Evolutionary conservation across 37 sponge, comb jelly and placozoan species (phyloP).

Genomic region (Agelas oroides): DNA sequence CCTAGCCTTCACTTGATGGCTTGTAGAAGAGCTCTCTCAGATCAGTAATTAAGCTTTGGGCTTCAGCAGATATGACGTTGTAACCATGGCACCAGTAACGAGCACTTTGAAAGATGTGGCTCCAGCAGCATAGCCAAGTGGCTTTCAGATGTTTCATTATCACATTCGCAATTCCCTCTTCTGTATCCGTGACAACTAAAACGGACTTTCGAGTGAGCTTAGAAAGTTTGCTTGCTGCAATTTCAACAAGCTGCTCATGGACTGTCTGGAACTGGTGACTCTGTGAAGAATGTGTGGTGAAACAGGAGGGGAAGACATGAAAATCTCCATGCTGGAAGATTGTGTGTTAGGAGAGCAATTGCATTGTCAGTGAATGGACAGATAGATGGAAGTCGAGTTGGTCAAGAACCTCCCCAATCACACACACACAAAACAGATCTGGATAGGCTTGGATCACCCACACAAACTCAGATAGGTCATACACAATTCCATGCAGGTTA

Average conservation of each 20-base stretch:
- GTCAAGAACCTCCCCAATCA: constrained; percentile 6
- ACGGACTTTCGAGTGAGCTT: neutral
- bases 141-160: constrained; percentile 13
- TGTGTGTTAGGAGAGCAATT: constrained; percentile 36
- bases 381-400: constrained; percentile 13
- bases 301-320: constrained; percentile 50
- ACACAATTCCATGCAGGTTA: constrained; percentile 61
- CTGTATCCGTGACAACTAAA: constrained; percentile 45
- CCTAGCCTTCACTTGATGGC: neutral
- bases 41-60: too few relatives aligned
- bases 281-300: constrained; percentile 26
- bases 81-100: constrained; percentile 9
- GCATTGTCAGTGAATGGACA: neutral
- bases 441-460: constrained; percentile 43
- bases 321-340: constrained; percentile 60
- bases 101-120: constrained; percentile 41
- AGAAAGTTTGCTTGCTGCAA: constrained; percentile 2
- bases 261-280: constrained; percentile 1
- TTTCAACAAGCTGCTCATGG: constrained; percentile 17
- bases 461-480: constrained; percentile 51
- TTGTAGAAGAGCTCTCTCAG: constrained; percentile 33
- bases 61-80: too few relatives aligned
- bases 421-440: constrained; percentile 41
- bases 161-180: constrained; percentile 41
- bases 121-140: constrained; percentile 52